These are phyloP conservation scores for Albula glossodonta DNA, from an alignment of 2,113 vertebrate genomes.

Conservation along the genomic window DNA sequence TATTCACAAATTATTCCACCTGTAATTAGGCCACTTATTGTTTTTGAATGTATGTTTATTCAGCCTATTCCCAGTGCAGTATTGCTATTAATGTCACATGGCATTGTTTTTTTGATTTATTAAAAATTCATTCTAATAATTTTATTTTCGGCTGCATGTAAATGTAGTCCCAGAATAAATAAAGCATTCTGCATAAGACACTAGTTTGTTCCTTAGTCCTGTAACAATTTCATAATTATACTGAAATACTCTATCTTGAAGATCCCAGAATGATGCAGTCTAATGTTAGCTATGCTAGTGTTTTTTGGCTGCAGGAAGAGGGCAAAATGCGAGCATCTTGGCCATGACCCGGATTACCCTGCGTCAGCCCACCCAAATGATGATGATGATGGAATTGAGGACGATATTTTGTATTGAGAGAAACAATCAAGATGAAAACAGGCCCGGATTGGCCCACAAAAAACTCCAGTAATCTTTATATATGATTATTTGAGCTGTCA, in stretches of 20 bases:
- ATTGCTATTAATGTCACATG: too few relatives aligned
- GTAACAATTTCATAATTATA: not conserved
- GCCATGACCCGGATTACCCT: conserved; percentile 41
- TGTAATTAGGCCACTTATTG: too few relatives aligned
- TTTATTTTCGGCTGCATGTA: too few relatives aligned
- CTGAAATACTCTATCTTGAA: not conserved
- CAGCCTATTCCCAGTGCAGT: too few relatives aligned
- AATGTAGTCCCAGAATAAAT: too few relatives aligned
- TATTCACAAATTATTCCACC: too few relatives aligned
- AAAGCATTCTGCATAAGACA: too few relatives aligned
- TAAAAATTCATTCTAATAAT: too few relatives aligned
- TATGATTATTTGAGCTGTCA: conserved; percentile 31
- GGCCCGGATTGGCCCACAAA: not conserved
- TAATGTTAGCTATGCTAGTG: conserved; percentile 10
- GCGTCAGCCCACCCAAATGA: conserved; percentile 25
- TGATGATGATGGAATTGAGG: conserved; percentile 11
- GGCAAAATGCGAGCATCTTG: conserved; percentile 41
- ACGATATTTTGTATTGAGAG: not conserved
- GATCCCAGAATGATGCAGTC: not conserved
- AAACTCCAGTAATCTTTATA: conserved; percentile 15
- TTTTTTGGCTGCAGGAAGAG: conserved; percentile 34
- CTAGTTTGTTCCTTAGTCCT: not conserved
- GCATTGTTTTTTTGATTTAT: too few relatives aligned
- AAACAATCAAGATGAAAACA: not conserved
- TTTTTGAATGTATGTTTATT: too few relatives aligned